A percentile compares a stretch with the other conserved stretches of the same genome.
Evolutionary conservation across 23 tunicate species (phyloP).

Genomic region (Oikopleura albicans): DNA sequence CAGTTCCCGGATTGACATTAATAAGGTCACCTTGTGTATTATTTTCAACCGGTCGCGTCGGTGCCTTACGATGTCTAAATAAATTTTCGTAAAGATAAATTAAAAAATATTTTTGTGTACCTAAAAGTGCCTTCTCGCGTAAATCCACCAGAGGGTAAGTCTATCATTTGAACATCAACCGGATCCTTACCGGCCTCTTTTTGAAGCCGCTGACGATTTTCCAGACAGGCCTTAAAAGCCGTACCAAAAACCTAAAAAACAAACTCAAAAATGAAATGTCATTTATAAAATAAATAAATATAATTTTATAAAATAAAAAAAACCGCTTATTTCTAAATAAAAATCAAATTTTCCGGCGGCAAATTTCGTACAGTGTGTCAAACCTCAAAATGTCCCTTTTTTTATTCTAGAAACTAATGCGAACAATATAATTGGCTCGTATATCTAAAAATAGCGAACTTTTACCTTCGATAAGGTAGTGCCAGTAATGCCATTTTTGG

Average conservation of each 20-base stretch:
- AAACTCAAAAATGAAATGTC: neutral
- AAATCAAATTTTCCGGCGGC: no score
- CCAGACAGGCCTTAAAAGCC: conserved; percentile 12
- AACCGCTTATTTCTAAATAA: no score
- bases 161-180: neutral
- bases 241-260: neutral
- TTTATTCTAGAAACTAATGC: no score
- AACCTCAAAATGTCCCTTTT: no score
- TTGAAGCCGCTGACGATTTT: neutral
- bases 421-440: no score
- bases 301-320: no score
- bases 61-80: neutral
- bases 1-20: neutral
- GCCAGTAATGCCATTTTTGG: conserved; percentile 11
- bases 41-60: neutral
- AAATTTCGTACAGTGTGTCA: no score
- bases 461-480: neutral
- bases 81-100: no score
- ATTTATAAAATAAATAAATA: no score
- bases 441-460: no score
- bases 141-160: neutral
- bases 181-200: conserved; percentile 12
- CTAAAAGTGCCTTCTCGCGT: neutral
- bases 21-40: neutral
- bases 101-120: conserved; percentile 8